Percentiles rank a stretch among this genome's conserved stretches.
Conservation (phyloP, 2,888 invertebrate species). For the Branchellion lobata region DNA sequence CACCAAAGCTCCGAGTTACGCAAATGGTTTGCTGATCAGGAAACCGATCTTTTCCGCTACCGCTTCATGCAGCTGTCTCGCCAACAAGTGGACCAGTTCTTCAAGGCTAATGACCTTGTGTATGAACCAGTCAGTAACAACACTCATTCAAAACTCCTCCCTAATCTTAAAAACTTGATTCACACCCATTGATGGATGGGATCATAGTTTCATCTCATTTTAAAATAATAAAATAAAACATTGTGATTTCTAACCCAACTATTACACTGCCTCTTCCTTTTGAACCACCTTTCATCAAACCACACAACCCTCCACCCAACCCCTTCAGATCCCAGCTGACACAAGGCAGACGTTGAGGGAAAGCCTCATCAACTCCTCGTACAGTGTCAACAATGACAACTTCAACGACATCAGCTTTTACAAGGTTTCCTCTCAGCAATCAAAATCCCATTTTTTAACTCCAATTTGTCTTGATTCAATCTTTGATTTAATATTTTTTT, state of each 20-base stretch:
- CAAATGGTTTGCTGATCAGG: conserved; percentile 83
- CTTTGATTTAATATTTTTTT: no score
- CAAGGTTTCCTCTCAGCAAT: conserved; percentile 46
- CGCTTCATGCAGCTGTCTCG: conserved; percentile 58
- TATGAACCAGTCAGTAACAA: conserved; percentile 55
- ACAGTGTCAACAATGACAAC: conserved; percentile 24
- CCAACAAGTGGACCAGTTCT: conserved; percentile 54
- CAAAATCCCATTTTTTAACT: background rate
- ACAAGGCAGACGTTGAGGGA: conserved; percentile 53
- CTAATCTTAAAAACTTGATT: background rate
- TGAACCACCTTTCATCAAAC: no score
- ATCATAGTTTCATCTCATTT: background rate
- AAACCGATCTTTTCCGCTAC: conserved; percentile 81
- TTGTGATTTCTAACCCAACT: background rate
- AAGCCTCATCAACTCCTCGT: conserved; percentile 48
- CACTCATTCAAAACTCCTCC: background rate
- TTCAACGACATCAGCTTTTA: conserved; percentile 46
- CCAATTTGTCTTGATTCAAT: no score
- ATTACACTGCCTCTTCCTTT: no score
- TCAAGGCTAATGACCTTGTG: conserved; percentile 56
- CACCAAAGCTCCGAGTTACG: conserved; percentile 71
- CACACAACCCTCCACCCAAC: no score
- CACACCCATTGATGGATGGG: background rate
- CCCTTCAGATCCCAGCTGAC: conserved; percentile 44
- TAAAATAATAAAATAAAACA: background rate